Base-by-base conservation (phyloP, 2,113 vertebrate genomes). In the Corythornis cristatus region DNA sequence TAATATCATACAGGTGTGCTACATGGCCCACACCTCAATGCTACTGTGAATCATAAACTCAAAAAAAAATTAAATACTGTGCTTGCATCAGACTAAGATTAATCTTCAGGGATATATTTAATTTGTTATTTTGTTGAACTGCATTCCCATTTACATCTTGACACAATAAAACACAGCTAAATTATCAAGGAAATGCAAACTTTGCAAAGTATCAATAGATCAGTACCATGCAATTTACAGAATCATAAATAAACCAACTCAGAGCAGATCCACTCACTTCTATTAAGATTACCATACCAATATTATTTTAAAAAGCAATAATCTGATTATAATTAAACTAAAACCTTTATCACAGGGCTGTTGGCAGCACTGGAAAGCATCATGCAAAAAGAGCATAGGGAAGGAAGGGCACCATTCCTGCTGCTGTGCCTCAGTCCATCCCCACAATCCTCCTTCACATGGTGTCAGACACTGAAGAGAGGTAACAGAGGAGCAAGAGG, bases 401-500 rank as follows among this genome's bases (percentile, higher is more conserved):
- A 89, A 65, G 45, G 12, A 87, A 21, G 21, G 31, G 33, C 7
- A 57, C 22, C 1, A 1, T 22, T 72, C 48, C 61, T 2, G 1
- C 6, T 20, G 64, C 21, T 0, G 2, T 12, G 6, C 17, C 13
- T 28, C 2, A 0, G 25, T 22, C 33, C 23, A 5, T 15, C 3
- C 60, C 46, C 26, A 57, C 28, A 50, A 62, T 18, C 54, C 21
- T 40, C 42, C 33, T 83, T 54, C 51, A 25, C 15, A 7, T 42
- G 15, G 21, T 12, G 13, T 19, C 19, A 22, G 65, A 88, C 43
- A 29, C 28, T 66, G 10, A 81, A 62, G 11, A 4, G 2, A 16
- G 66, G 21, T 6, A 76, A 80, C 64, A 80, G 57, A 78, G 31
- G 20, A 92, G 51, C 15, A 92, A 57, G n/a, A 71, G 10, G 35